Evolutionary conservation across 1,140 invertebrate species (phyloP).

Genomic region (Potamilus streckersoni): DNA sequence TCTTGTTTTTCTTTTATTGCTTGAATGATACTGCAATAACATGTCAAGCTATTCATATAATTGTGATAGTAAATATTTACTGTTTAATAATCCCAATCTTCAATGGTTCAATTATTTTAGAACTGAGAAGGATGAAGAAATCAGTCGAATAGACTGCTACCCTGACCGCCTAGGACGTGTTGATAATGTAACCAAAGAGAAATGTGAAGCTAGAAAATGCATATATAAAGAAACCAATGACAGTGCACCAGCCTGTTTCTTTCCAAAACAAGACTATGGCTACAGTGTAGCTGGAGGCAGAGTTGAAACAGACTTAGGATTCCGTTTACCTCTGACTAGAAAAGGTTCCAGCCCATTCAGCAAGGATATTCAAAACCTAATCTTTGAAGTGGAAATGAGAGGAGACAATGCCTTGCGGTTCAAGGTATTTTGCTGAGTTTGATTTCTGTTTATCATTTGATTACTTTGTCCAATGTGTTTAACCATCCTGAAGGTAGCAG

Average conservation of each 20-base stretch:
- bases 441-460: too few species aligned
- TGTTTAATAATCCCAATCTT: too few species aligned
- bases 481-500: too few species aligned
- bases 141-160: constrained; percentile 42
- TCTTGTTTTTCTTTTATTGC: too few species aligned
- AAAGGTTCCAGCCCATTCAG: constrained; percentile 18
- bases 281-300: constrained; percentile 25
- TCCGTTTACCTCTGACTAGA: constrained; percentile 2
- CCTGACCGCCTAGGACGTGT: constrained; percentile 40
- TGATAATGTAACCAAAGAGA: constrained; percentile 31
- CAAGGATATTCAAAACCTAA: constrained; percentile 23
- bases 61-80: too few species aligned
- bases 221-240: constrained; percentile 24
- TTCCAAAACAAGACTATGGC: constrained; percentile 33
- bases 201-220: constrained; percentile 41
- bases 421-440: constrained; percentile 28
- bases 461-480: too few species aligned
- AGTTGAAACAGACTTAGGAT: constrained; percentile 31
- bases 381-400: constrained; percentile 40
- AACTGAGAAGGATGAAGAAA: constrained; percentile 24
- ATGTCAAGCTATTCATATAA: too few species aligned
- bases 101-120: constrained; percentile 3
- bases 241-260: constrained; percentile 41
- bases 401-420: constrained; percentile 37
- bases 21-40: too few species aligned